Evolutionary conservation across 2,888 invertebrate genomes (phyloP).

Genomic region (Apomyelois bistriatella): DNA sequence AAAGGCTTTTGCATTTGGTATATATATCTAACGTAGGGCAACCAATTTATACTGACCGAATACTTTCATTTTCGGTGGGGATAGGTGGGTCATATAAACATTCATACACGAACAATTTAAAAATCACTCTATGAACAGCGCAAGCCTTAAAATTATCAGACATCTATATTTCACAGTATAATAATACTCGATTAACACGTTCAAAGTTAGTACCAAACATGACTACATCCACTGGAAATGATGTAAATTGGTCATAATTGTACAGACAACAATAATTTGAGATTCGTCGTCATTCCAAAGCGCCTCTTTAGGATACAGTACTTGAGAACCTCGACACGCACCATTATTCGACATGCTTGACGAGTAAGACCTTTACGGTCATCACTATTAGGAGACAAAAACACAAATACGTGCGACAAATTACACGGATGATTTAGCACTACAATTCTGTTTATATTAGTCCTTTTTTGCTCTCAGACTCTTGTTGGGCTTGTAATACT

Average conservation of each 20-base stretch:
- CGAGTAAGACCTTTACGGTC: slow-evolving; percentile 9
- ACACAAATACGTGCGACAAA: slow-evolving; percentile 2
- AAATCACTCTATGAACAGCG: slow-evolving; percentile 1
- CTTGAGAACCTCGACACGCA: slow-evolving; percentile 10
- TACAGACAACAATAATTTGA: slow-evolving; percentile 7
- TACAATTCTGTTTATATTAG: slow-evolving; percentile 34
- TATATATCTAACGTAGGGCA: neutral
- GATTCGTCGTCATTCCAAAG: slow-evolving; percentile 9
- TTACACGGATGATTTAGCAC: slow-evolving; percentile 11
- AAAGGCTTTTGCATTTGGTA: neutral
- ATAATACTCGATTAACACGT: slow-evolving; percentile 5
- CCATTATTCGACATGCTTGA: slow-evolving; percentile 3
- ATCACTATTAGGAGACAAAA: slow-evolving; percentile 7
- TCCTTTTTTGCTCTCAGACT: slow-evolving; percentile 65
- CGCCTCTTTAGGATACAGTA: slow-evolving; percentile 3
- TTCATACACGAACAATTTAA: slow-evolving; percentile 4
- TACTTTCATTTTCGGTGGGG: slow-evolving; percentile 13
- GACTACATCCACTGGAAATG: slow-evolving; percentile 9
- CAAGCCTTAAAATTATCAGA: slow-evolving; percentile 4
- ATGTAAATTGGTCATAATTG: slow-evolving; percentile 11
- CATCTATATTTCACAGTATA: neutral
- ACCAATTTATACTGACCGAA: slow-evolving; percentile 3
- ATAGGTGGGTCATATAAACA: slow-evolving; percentile 5
- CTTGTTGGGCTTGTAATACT: slow-evolving; percentile 40
- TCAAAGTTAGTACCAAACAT: neutral